Evolutionary conservation across 2,888 invertebrate species (phyloP).

Genomic region (Oxycera nigricornis): DNA sequence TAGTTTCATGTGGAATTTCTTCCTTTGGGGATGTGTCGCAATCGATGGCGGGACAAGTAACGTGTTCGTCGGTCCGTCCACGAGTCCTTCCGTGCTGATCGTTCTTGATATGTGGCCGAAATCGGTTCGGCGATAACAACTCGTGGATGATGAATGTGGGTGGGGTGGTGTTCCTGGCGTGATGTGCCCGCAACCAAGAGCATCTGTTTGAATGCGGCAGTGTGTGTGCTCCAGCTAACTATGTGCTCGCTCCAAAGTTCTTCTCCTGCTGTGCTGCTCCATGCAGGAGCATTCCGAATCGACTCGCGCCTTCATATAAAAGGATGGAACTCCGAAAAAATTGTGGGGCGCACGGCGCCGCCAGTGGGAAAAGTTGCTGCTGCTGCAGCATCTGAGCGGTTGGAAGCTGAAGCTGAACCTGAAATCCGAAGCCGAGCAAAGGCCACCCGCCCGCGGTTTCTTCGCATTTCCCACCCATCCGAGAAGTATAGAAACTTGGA

Average conservation of each 20-base stretch:
- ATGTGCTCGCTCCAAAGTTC: neutral
- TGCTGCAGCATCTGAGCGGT: neutral
- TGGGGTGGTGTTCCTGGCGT: neutral
- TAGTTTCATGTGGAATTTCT: too few species aligned
- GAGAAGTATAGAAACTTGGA: neutral
- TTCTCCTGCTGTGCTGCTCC: neutral
- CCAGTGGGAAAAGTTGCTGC: neutral
- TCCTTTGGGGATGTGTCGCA: too few species aligned
- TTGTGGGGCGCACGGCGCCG: neutral
- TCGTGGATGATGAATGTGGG: neutral
- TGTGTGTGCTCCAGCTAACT: neutral
- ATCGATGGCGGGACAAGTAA: too few species aligned
- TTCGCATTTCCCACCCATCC: neutral
- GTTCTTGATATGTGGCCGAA: too few species aligned
- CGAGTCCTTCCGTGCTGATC: too few species aligned
- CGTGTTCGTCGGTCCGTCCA: too few species aligned
- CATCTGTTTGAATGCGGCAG: neutral
- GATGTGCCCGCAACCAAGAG: neutral
- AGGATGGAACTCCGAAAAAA: slow-evolving; percentile 9
- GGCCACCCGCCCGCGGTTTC: neutral
- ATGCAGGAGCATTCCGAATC: neutral
- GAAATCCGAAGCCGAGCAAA: neutral
- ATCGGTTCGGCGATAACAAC: too few species aligned
- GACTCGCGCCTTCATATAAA: neutral
- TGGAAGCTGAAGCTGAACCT: slow-evolving; percentile 1